These are phyloP conservation scores for Synchiropus splendidus DNA, from an alignment of 2,113 vertebrate genomes.

Conservation along the genomic window DNA sequence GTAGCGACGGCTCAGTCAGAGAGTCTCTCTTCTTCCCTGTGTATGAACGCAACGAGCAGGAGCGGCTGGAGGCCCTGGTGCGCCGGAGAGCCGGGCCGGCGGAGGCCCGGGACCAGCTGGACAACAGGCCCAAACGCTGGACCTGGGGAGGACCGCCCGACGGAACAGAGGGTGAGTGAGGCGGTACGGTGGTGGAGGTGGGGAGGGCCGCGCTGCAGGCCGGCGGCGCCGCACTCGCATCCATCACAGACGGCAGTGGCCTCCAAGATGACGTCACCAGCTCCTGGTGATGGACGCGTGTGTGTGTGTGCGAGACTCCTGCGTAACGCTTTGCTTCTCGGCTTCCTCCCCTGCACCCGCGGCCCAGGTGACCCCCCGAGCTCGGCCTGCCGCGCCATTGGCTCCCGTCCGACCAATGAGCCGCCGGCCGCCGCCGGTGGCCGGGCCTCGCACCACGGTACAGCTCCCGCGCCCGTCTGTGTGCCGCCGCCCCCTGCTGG, in stretches of 20 bases:
- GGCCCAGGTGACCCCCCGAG: conserved; percentile 4
- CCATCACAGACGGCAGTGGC: too few relatives aligned
- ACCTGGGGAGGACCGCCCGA: conserved; percentile 79
- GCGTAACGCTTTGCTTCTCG: conserved; percentile 6
- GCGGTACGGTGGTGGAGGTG: conserved; percentile 6
- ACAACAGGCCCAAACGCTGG: conserved; percentile 87
- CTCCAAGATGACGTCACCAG: too few relatives aligned
- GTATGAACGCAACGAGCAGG: conserved; percentile 77
- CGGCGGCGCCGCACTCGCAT: too few relatives aligned
- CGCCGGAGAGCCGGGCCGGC: conserved; percentile 73
- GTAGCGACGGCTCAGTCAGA: conserved; percentile 72
- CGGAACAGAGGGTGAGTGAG: conserved; percentile 59
- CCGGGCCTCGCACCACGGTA: conserved; percentile 3
- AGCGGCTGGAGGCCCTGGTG: conserved; percentile 90
- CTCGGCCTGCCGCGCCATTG: conserved; percentile 2
- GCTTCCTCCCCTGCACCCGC: conserved; percentile 3
- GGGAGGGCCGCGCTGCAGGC: too few relatives aligned
- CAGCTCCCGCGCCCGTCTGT: neutral
- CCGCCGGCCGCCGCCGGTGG: conserved; percentile 1
- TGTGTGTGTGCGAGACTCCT: neutral
- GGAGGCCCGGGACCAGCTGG: conserved; percentile 55
- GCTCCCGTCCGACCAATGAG: neutral
- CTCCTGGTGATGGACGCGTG: too few relatives aligned
- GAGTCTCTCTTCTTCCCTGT: conserved; percentile 70
- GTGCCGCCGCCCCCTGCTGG: neutral